Evolutionary conservation across 2,888 invertebrate species (phyloP).

Genomic region (Netelia virgata): DNA sequence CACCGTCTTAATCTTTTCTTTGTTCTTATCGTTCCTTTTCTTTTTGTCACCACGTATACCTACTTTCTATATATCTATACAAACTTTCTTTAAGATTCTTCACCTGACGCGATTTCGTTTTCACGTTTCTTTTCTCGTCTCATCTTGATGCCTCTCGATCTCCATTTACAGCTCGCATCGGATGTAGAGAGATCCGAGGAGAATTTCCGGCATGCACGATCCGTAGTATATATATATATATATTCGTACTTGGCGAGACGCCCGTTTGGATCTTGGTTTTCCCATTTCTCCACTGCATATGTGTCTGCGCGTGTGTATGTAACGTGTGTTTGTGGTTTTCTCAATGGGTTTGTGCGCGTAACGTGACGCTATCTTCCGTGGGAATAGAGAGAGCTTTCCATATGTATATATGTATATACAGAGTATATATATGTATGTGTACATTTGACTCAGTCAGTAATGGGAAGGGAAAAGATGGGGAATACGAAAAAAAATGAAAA

Average conservation of each 20-base stretch:
- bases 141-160: slow-evolving; percentile 16
- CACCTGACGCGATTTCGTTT: not conserved
- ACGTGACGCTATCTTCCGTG: not conserved
- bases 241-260: not conserved
- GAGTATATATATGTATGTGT: too few relatives aligned
- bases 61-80: not conserved
- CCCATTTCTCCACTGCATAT: not conserved
- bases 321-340: not conserved
- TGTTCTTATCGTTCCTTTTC: not conserved
- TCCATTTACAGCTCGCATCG: not conserved
- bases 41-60: not conserved
- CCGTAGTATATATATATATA: not conserved
- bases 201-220: slow-evolving; percentile 12
- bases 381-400: not conserved
- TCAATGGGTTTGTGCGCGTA: not conserved
- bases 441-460: too few relatives aligned
- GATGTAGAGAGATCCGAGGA: slow-evolving; percentile 1
- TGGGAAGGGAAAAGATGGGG: too few relatives aligned
- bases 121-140: not conserved
- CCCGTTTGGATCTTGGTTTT: not conserved
- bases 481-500: too few relatives aligned
- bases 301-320: not conserved
- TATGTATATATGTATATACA: not conserved
- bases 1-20: slow-evolving; percentile 13
- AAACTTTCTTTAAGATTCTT: not conserved